A percentile compares a stretch with the other conserved stretches of the same genome.
phyloP scores from a whole-genome alignment of 92 coral and sea anemone species.

The Ricordea florida region DNA sequence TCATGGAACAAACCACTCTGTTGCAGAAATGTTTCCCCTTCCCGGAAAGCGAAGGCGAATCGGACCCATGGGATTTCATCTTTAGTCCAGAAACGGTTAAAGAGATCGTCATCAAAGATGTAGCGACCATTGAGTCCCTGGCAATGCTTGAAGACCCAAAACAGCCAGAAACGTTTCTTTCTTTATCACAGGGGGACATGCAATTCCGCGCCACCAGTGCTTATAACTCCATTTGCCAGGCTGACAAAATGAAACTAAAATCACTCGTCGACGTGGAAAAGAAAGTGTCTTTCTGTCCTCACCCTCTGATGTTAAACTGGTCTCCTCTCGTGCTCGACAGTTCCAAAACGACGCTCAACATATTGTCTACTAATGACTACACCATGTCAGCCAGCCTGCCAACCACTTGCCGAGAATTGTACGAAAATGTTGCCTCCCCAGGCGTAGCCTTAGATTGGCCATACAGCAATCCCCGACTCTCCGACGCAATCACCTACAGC shows the following conservation, averaged over 20 bases:
- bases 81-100: not conserved
- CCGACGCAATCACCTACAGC: slow-evolving; percentile 52
- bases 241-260: not conserved
- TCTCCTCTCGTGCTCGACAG: slow-evolving; percentile 40
- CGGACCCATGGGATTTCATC: slow-evolving; percentile 5
- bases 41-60: not conserved
- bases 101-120: slow-evolving; percentile 3
- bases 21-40: not conserved
- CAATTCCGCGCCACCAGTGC: not conserved
- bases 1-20: slow-evolving; percentile 27
- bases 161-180: not conserved
- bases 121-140: not conserved
- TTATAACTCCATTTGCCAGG: not conserved
- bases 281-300: slow-evolving; percentile 9
- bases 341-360: slow-evolving; percentile 10
- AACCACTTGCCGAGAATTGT: slow-evolving; percentile 32
- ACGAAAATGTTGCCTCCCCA: slow-evolving; percentile 16
- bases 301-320: slow-evolving; percentile 13
- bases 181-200: not conserved
- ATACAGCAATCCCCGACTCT: not conserved
- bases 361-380: not conserved
- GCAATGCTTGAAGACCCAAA: slow-evolving; percentile 6
- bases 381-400: slow-evolving; percentile 45
- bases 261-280: not conserved
- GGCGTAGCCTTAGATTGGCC: slow-evolving; percentile 21